These are phyloP conservation scores for Pygoscelis adeliae DNA, from an alignment of 2,113 vertebrate species.

Conservation along the genomic window DNA sequence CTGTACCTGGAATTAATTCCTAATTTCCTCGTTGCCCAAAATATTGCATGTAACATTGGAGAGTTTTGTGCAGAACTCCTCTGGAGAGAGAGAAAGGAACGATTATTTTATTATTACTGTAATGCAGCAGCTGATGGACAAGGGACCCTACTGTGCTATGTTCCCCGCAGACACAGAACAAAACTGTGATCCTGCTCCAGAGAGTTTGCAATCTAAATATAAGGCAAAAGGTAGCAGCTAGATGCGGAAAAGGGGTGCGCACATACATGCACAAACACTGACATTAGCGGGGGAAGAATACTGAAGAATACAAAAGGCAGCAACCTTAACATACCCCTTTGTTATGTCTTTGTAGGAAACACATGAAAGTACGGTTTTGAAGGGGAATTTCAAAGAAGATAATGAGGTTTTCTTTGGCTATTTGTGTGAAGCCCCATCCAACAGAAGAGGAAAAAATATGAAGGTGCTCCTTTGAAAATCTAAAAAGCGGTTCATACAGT, in stretches of 20 bases:
- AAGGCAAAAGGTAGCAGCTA: not conserved
- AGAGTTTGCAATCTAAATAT: not conserved
- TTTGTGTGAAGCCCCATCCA: not conserved
- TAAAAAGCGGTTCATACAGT: not conserved
- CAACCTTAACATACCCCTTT: not conserved
- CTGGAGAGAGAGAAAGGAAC: not conserved
- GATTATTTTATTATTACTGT: not conserved
- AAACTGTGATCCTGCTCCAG: not conserved
- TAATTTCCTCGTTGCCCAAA: not conserved
- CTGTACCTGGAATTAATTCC: not conserved
- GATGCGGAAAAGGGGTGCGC: not conserved
- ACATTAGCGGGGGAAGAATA: not conserved
- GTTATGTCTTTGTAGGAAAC: not conserved
- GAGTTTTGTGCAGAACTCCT: not conserved
- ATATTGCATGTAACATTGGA: not conserved
- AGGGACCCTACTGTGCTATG: not conserved
- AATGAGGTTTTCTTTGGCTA: not conserved
- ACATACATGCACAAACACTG: not conserved
- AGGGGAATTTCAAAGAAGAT: not conserved
- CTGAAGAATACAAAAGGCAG: not conserved
- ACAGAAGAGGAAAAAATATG: not conserved
- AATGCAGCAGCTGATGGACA: not conserved
- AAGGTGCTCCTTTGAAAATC: not conserved
- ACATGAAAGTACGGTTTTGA: not conserved
- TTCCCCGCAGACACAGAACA: not conserved